Conservation (phyloP, 2,797 vertebrate species). For the Cryptoprocta ferox region DNA sequence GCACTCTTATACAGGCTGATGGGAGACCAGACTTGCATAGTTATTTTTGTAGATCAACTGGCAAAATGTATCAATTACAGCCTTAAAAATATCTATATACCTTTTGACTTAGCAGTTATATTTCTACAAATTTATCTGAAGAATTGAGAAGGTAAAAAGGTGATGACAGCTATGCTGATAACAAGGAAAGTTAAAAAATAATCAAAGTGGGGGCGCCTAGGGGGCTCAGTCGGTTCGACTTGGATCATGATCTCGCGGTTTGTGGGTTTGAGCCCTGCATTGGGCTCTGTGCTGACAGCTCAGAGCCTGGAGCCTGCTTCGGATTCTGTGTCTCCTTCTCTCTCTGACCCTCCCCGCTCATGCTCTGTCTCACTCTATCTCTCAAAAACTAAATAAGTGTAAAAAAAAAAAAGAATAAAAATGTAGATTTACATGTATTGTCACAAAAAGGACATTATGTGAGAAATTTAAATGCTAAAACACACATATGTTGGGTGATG, state of each 20-base stretch:
- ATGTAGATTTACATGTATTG: neutral
- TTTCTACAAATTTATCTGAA: neutral
- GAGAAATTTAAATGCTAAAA: neutral
- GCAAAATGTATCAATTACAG: neutral
- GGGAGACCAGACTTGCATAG: neutral
- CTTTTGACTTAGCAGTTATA: neutral
- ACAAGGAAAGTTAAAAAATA: neutral
- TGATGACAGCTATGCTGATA: neutral
- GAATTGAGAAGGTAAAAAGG: neutral
- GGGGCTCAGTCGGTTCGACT: too few relatives aligned
- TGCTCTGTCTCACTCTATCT: too few relatives aligned
- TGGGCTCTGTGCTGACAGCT: too few relatives aligned
- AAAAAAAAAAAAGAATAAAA: neutral
- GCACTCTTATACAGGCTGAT: neutral
- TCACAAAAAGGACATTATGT: neutral
- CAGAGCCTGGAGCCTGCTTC: too few relatives aligned
- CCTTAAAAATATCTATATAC: neutral
- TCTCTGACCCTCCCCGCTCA: too few relatives aligned
- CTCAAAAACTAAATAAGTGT: too few relatives aligned
- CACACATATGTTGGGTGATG: neutral
- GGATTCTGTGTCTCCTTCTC: too few relatives aligned
- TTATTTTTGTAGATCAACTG: neutral
- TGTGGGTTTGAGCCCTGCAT: too few relatives aligned
- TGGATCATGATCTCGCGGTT: too few relatives aligned
- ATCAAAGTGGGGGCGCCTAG: neutral